These are phyloP conservation scores for Triops cancriformis DNA, from an alignment of 1,140 invertebrate species.

Conservation along the genomic window DNA sequence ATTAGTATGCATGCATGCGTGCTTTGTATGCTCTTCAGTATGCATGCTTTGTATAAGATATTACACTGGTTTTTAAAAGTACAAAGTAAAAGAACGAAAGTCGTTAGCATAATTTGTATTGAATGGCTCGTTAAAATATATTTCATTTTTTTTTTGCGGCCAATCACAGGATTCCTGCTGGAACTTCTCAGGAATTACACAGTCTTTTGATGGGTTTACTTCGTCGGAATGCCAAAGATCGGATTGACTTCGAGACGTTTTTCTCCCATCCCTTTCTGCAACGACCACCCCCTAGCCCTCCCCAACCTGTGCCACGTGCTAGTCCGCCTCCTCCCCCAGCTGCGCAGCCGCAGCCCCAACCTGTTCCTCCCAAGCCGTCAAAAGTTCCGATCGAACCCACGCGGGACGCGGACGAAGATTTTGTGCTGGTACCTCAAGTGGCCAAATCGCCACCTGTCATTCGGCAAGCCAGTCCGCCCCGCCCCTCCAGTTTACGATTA, in stretches of 20 bases:
- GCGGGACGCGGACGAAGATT: conserved; percentile 66
- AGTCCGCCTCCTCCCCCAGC: conserved; percentile 28
- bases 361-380: conserved; percentile 27
- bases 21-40: too few species aligned
- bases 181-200: conserved; percentile 79
- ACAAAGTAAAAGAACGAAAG: too few species aligned
- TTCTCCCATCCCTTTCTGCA: conserved; percentile 81
- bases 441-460: conserved; percentile 31
- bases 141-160: conserved; percentile 37
- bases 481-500: background rate
- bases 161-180: conserved; percentile 88
- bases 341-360: conserved; percentile 30
- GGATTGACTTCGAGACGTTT: conserved; percentile 92
- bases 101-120: too few species aligned
- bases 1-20: too few species aligned
- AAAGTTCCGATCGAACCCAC: conserved; percentile 39
- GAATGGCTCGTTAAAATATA: background rate
- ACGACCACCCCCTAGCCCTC: conserved; percentile 40
- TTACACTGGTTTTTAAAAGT: too few species aligned
- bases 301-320: conserved; percentile 29
- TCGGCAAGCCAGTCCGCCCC: conserved; percentile 14
- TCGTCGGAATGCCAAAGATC: conserved; percentile 83
- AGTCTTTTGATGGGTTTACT: conserved; percentile 78
- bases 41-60: too few species aligned
- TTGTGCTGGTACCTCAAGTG: conserved; percentile 67